phyloP scores from a whole-genome alignment of 2,888 invertebrate species.

The Phragmatobia fuliginosa region DNA sequence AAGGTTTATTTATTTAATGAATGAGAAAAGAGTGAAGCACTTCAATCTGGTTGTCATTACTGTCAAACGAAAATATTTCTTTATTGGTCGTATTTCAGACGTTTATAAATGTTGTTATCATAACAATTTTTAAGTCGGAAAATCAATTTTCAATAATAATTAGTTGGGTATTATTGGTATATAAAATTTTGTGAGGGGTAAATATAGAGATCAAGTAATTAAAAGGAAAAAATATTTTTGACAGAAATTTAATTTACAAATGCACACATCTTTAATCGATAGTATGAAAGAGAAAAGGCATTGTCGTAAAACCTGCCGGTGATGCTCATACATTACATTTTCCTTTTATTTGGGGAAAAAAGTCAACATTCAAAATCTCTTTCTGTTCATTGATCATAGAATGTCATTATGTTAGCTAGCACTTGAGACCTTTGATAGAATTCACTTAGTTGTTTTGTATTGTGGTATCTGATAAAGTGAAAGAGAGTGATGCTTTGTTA shows the following conservation, averaged over 20 bases:
- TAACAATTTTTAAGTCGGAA: fast-evolving
- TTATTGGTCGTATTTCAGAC: constrained; percentile 12
- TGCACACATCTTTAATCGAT: constrained; percentile 37
- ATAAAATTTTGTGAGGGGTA: background rate
- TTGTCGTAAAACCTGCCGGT: constrained; percentile 6
- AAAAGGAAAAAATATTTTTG: background rate
- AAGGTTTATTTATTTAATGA: background rate
- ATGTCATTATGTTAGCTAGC: background rate
- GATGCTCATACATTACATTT: constrained; percentile 19
- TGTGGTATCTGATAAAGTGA: too few species aligned
- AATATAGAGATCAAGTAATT: background rate
- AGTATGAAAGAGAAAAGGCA: constrained; percentile 29
- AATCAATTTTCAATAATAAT: background rate
- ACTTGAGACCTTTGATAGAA: background rate
- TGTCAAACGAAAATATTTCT: constrained; percentile 32
- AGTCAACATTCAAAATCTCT: background rate
- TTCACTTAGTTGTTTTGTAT: too few species aligned
- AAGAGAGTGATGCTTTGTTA: background rate
- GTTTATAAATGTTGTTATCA: constrained; percentile 20
- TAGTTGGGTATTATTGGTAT: background rate
- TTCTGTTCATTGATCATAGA: too few species aligned
- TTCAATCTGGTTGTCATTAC: background rate
- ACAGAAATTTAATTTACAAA: constrained; percentile 7
- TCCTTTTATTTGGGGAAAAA: constrained; percentile 5
- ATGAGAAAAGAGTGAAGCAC: constrained; percentile 11